Percentiles rank a stretch among this genome's conserved stretches.
Conservation (phyloP, 2,113 vertebrate species). For the Picathartes gymnocephalus region DNA sequence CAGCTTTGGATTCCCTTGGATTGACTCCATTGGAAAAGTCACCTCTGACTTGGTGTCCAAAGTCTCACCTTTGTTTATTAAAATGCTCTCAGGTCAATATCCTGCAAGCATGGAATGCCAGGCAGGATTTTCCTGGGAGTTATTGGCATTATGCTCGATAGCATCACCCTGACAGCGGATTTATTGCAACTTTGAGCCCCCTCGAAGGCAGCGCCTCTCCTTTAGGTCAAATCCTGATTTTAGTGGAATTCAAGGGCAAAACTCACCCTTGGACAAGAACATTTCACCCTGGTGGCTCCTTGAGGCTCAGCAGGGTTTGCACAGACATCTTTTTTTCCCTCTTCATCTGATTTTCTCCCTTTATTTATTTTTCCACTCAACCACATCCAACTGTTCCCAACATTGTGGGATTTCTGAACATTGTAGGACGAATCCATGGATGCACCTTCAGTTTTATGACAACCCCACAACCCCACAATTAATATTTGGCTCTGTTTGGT, state of each 20-base stretch:
- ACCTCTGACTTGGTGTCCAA: background rate
- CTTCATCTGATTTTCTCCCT: background rate
- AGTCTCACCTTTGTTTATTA: background rate
- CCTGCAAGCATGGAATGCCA: background rate
- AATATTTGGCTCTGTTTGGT: background rate
- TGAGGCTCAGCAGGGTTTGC: background rate
- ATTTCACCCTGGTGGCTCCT: background rate
- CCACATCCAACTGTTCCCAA: background rate
- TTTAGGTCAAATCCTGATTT: background rate
- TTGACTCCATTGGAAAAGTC: background rate
- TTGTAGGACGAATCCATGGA: background rate
- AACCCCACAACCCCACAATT: background rate
- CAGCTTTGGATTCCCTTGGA: background rate
- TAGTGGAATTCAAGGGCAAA: background rate
- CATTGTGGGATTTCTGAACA: fast-evolving
- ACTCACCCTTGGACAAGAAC: background rate
- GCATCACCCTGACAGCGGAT: background rate
- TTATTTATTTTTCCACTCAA: background rate
- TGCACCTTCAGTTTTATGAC: background rate
- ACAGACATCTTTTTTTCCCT: fast-evolving
- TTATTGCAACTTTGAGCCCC: background rate
- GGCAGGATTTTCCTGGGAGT: background rate
- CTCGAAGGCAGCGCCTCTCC: background rate
- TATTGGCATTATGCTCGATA: constrained; percentile 39
- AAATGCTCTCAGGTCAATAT: constrained; percentile 16